Percentiles rank a stretch among this genome's conserved stretches.
Conservation (phyloP, 2,888 invertebrate genomes). For the Diabrotica balteata region DNA sequence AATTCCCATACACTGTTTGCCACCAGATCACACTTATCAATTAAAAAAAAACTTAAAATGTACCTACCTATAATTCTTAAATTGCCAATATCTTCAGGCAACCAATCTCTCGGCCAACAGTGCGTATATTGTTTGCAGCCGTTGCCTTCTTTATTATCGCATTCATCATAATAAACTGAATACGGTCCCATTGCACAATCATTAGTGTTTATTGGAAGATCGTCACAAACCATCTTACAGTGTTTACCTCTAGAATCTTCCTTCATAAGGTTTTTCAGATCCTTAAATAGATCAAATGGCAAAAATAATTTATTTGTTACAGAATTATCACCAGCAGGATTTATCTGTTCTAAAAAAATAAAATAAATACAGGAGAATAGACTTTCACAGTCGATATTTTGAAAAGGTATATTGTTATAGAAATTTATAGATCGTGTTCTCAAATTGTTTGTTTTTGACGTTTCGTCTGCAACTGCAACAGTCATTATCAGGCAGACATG, state of each 20-base stretch:
- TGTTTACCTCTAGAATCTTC: constrained; percentile 67
- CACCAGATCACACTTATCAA: too few relatives aligned
- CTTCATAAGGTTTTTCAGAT: constrained; percentile 65
- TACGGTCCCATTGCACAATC: constrained; percentile 48
- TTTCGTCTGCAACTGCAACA: too few relatives aligned
- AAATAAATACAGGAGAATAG: too few relatives aligned
- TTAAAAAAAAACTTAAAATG: background rate
- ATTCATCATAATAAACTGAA: constrained; percentile 38
- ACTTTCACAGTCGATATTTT: too few relatives aligned
- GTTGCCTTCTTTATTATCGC: constrained; percentile 30
- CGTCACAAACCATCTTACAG: constrained; percentile 71
- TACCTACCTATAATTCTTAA: constrained; percentile 53
- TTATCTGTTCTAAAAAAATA: too few relatives aligned
- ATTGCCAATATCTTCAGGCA: constrained; percentile 79
- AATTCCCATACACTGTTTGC: too few relatives aligned
- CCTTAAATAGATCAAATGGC: constrained; percentile 59
- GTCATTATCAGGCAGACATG: too few relatives aligned
- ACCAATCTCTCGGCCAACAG: constrained; percentile 97
- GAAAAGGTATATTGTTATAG: too few relatives aligned
- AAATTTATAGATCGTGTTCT: too few relatives aligned
- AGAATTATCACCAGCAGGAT: too few relatives aligned
- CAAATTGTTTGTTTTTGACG: too few relatives aligned
- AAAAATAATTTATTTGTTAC: too few relatives aligned
- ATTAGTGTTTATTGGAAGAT: constrained; percentile 68
- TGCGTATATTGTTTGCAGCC: constrained; percentile 63